Conservation (phyloP, 53 echinoderm and acorn worm genomes). For the Zoroaster sp. region DNA sequence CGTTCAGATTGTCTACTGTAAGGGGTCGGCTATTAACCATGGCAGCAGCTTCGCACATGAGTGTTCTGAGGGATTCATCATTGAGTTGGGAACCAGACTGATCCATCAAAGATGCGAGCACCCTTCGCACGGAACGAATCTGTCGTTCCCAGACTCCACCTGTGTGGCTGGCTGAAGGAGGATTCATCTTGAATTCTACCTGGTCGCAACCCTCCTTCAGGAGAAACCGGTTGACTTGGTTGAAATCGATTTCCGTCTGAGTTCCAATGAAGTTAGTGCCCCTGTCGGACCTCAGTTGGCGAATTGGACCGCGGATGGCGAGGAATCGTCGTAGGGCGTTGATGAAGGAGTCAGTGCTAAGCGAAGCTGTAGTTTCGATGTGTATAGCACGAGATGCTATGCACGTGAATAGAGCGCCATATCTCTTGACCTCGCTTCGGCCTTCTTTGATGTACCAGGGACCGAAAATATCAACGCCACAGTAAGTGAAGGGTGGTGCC, state of each 20-base stretch:
- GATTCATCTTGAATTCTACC: conserved; percentile 41
- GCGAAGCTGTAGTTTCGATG: conserved; percentile 17
- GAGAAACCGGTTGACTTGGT: conserved; percentile 1
- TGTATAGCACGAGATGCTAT: conserved; percentile 57
- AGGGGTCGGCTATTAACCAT: conserved; percentile 54
- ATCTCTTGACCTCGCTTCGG: conserved; percentile 58
- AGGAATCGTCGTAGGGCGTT: conserved; percentile 41
- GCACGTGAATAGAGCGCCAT: conserved; percentile 65
- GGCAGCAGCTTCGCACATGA: too few relatives aligned
- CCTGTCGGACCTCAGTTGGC: conserved; percentile 3
- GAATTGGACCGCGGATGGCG: neutral
- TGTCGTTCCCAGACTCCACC: conserved; percentile 54
- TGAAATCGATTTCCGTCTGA: conserved; percentile 27
- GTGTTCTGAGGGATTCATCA: conserved; percentile 49
- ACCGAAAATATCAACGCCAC: conserved; percentile 62
- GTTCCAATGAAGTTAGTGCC: conserved; percentile 50
- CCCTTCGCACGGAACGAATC: conserved; percentile 20
- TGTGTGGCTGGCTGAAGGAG: conserved; percentile 11
- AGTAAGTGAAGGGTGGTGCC: conserved; percentile 61
- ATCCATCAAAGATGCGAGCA: conserved; percentile 21
- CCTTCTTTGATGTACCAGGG: conserved; percentile 47
- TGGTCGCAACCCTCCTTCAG: conserved; percentile 47
- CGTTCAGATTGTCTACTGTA: conserved; percentile 45
- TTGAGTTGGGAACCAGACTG: conserved; percentile 21
- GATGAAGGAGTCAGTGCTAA: conserved; percentile 37